A percentile compares a stretch with the other conserved stretches of the same genome.
phyloP scores from a whole-genome alignment of 2,797 vertebrate genomes.

The Acanthurus leucopareius region DNA sequence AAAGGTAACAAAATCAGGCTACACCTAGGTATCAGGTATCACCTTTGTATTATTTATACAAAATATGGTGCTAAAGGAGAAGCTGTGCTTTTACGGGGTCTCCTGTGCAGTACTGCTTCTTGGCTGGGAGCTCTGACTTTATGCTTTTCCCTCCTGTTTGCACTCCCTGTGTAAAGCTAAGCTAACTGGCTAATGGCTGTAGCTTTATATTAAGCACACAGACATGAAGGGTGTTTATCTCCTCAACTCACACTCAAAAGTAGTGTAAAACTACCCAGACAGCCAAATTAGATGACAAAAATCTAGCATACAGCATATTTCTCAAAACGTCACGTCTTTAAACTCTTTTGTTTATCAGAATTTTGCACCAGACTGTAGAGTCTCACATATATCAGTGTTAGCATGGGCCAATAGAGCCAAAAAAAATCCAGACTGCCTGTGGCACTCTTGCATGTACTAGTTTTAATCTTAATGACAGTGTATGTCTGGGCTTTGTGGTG shows the following conservation, averaged over 20 bases:
- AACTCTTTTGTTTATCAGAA: slow-evolving; percentile 45
- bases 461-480: slow-evolving; percentile 79
- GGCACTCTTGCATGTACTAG: slow-evolving; percentile 53
- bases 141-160: slow-evolving; percentile 2
- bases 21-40: no score
- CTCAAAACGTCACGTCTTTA: slow-evolving; percentile 33
- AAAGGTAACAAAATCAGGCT: not conserved
- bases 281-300: not conserved
- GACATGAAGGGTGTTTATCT: not conserved
- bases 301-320: not conserved
- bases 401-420: slow-evolving; percentile 71
- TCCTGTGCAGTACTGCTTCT: slow-evolving; percentile 3
- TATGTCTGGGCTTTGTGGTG: slow-evolving; percentile 74
- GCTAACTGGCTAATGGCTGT: not conserved
- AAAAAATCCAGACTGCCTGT: slow-evolving; percentile 60
- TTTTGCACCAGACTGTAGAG: slow-evolving; percentile 46
- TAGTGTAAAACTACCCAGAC: not conserved
- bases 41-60: not conserved
- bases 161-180: slow-evolving; percentile 17
- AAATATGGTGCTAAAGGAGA: not conserved
- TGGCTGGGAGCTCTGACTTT: not conserved
- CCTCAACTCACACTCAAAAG: not conserved
- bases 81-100: not conserved
- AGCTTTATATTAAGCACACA: slow-evolving; percentile 10
- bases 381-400: slow-evolving; percentile 61